A percentile compares a stretch with the other conserved stretches of the same genome.
phyloP scores from a whole-genome alignment of 2,113 vertebrate species.

The Protobothrops mucrosquamatus region DNA sequence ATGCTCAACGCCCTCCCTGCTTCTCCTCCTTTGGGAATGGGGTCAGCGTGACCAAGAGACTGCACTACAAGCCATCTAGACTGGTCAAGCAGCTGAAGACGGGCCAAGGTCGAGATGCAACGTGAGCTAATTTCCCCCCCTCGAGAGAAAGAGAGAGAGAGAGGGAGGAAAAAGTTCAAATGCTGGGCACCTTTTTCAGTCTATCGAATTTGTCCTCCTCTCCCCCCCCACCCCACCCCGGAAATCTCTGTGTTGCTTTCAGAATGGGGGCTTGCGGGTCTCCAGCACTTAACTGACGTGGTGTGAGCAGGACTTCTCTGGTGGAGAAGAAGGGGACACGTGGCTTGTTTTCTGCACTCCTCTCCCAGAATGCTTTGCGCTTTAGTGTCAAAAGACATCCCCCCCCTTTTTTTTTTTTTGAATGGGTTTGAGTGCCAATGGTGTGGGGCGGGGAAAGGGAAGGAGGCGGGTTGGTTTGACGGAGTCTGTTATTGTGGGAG shows the following conservation, averaged over 20 bases:
- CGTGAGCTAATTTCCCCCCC: background rate
- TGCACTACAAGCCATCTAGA: background rate
- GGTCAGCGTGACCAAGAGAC: background rate
- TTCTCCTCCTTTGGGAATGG: background rate
- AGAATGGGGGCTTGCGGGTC: background rate
- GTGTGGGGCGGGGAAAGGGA: background rate
- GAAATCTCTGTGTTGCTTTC: background rate
- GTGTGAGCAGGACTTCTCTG: background rate
- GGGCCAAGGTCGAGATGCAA: background rate
- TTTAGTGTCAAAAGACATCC: background rate
- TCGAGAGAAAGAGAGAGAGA: background rate
- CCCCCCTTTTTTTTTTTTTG: background rate
- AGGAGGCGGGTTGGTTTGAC: background rate
- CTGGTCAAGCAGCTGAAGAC: background rate
- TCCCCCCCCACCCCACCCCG: background rate
- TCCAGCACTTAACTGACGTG: background rate
- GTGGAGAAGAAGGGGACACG: background rate
- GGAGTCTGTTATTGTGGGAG: background rate
- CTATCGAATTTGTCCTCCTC: background rate
- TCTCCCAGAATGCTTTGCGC: background rate
- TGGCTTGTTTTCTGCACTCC: background rate
- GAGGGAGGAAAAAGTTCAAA: background rate
- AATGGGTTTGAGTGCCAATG: background rate
- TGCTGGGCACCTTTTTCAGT: background rate
- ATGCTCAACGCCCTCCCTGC: background rate